Base-by-base conservation (phyloP, 2,113 vertebrate genomes). In the Tor tambroides region DNA sequence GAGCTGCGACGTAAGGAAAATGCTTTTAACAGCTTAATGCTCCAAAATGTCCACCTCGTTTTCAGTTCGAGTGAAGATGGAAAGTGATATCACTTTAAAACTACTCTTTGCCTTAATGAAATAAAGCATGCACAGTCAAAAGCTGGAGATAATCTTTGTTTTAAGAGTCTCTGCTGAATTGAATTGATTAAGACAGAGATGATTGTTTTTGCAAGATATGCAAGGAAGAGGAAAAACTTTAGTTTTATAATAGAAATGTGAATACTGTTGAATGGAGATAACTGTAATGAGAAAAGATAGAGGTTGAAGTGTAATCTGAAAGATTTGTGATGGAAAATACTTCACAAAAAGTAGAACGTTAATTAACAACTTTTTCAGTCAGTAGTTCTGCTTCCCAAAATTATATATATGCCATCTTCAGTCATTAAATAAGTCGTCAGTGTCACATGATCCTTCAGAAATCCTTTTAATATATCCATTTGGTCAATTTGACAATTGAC, bases 21-120 rank as follows among this genome's bases (percentile, higher is more conserved):
- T 80, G 61, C 80, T 89, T 94, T 91, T 83, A 90, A 86, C 86
- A 89, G 92, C 86, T 87, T 86, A 59, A 76, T 65, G 85, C 86
- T 89, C 63, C 17, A 32, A 87, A 72, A 78, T 65, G 90, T 91
- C 91, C 90, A 88, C 32, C 2, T 15, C 89, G 85, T 90, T 88
- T 89, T 74, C n/a, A 83, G 61, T 87, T 77, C 23, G 77, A 85
- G 85, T 88, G 63, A 17, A 46, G 61, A 87, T 38, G 69, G 54
- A 78, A 78, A 90, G 71, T 4, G 49, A 91, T 86, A 90, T 71
- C 63, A 56, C 30, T 89, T 79, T 67, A 61, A 77, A 89, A 78
- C 81, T 38, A 28, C 56, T 35, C 46, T n/a, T 11, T 12, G 19
- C 61, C 67, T 89, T 77, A 51, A 80, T 83, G 65, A 85, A 75